Base-by-base conservation (phyloP, 2,113 vertebrate species). In the Larimichthys polyactis region DNA sequence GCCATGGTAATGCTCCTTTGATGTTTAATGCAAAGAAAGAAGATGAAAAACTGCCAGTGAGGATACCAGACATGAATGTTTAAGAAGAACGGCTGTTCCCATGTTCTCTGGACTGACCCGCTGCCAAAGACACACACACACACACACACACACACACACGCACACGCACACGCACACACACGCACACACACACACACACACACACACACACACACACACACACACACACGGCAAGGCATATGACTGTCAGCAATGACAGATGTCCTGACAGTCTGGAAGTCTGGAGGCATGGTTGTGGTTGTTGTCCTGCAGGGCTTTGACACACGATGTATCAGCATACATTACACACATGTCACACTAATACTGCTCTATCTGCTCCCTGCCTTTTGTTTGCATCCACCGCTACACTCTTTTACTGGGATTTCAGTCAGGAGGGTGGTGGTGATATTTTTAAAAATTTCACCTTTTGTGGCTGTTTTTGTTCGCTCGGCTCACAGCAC, bases 221-320 rank as follows among this genome's bases (percentile, higher is more conserved):
- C 74, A 64, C 67, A 69, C 66, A 83, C 79, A 82, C 11, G 65
- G 88, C 83, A 60, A 86, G 78, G 86, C 93, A 93, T 90, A 91
- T 94, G 93, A 93, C 94, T 93, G 90, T 92, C 88, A 93, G 93
- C 93, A 62, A 87, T 94, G 93, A 87, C 95, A 95, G 95, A 94
- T 95, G 94, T 94, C 94, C 87, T 86, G 87, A 94, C 94, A 95
- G 93, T 90, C 93, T 95, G 94, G 84, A 83, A 72, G 94, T 94
- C 94, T 93, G 81, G 70, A 94, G 94, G 94, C 93, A 69, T 82
- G 43, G 86, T 93, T 89, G 86, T 88, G 91, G 74, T 88, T 73
- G 78, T 85, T 78, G 71, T 92, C 91, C 94, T 94, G 86, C 82
- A 90, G 90, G 90, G 92, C 84, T 91, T 94, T 94, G 92, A 94